phyloP scores from a whole-genome alignment of 2,113 vertebrate species.

The Callorhinus ursinus region DNA sequence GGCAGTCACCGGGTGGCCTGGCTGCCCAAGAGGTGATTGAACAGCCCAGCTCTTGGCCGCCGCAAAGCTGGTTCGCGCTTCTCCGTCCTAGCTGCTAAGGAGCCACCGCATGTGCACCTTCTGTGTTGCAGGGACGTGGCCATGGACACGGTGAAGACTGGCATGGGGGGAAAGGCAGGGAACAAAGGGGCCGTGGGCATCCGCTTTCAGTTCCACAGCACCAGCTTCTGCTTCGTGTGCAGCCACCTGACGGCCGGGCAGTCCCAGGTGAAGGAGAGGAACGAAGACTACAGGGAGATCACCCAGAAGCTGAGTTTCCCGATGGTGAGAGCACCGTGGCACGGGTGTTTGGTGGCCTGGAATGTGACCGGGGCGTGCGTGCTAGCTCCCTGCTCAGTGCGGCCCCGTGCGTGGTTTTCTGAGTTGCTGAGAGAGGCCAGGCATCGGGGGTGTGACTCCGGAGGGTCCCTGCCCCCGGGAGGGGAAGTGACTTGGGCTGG shows the following conservation, averaged over 20 bases:
- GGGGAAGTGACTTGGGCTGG: neutral
- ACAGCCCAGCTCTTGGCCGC: rapidly evolving
- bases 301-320: constrained; percentile 90
- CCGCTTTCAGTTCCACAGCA: constrained; percentile 89
- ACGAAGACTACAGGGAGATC: constrained; percentile 91
- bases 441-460: rapidly evolving
- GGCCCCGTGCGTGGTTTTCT: rapidly evolving
- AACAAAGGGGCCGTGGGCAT: constrained; percentile 91
- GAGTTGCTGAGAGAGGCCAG: rapidly evolving
- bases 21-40: rapidly evolving
- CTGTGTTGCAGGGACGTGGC: constrained; percentile 86
- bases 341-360: rapidly evolving
- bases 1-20: rapidly evolving
- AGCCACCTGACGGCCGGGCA: constrained; percentile 91
- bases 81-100: neutral
- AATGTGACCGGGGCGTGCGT: rapidly evolving
- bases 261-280: constrained; percentile 89
- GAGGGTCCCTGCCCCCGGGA: neutral
- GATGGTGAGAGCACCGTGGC: constrained; percentile 83
- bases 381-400: rapidly evolving
- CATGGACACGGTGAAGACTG: constrained; percentile 90
- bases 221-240: constrained; percentile 89
- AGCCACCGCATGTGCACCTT: neutral
- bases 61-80: neutral
- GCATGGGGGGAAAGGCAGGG: constrained; percentile 90